phyloP scores from a whole-genome alignment of 2,797 vertebrate genomes.

The Urosaurus nigricauda region DNA sequence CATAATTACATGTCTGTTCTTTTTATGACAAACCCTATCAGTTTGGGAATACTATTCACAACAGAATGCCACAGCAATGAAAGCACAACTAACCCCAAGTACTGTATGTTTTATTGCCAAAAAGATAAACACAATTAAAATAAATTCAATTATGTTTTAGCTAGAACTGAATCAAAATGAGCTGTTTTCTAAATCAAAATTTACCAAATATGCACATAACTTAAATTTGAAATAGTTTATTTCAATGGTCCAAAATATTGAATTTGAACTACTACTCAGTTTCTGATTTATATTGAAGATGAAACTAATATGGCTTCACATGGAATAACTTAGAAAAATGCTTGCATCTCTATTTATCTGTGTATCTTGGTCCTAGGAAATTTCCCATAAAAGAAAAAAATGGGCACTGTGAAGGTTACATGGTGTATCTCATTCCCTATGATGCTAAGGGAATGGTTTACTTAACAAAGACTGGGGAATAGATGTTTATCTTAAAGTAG shows the following conservation, averaged over 20 bases:
- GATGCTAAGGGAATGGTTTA: too few species aligned
- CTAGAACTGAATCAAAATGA: neutral
- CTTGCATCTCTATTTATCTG: too few species aligned
- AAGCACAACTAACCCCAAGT: neutral
- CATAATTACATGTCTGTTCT: slow-evolving; percentile 54
- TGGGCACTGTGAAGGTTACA: too few species aligned
- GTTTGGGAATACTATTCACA: neutral
- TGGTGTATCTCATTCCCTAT: too few species aligned
- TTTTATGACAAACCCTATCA: neutral
- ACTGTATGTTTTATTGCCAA: neutral
- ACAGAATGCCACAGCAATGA: neutral
- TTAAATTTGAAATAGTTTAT: neutral
- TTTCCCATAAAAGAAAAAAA: too few species aligned
- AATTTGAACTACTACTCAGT: neutral
- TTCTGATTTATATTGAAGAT: neutral
- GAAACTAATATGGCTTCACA: too few species aligned
- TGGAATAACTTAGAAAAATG: too few species aligned
- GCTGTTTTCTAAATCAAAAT: neutral
- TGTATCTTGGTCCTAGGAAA: too few species aligned
- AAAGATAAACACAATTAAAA: neutral
- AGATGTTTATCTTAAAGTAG: too few species aligned
- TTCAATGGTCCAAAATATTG: neutral
- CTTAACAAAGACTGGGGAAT: too few species aligned
- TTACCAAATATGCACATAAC: neutral
- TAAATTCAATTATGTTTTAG: neutral